Evolutionary conservation across 2,888 invertebrate genomes (phyloP).

Genomic region (Dexiosoma caninum): DNA sequence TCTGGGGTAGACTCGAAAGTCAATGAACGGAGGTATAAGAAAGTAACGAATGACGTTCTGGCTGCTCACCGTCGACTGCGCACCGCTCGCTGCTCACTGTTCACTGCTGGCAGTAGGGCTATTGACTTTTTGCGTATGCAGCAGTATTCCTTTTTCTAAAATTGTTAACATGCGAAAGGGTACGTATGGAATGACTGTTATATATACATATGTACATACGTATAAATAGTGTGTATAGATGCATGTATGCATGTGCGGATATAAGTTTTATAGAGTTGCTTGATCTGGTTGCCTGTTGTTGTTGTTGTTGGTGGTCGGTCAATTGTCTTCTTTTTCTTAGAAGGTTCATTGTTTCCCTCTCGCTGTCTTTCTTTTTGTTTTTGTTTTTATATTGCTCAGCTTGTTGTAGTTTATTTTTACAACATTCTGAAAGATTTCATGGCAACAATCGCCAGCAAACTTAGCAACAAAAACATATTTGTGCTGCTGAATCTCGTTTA

Average conservation of each 20-base stretch:
- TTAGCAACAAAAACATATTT: constrained; percentile 23
- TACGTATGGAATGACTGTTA: neutral
- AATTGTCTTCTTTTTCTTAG: constrained; percentile 47
- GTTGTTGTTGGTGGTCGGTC: constrained; percentile 40
- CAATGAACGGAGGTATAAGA: constrained; percentile 52
- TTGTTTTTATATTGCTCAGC: neutral
- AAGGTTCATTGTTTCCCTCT: constrained; percentile 53
- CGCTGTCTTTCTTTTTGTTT: neutral
- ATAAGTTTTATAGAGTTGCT: constrained; percentile 2
- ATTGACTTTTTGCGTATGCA: constrained; percentile 45
- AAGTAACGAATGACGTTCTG: constrained; percentile 35
- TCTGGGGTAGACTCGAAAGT: constrained; percentile 1
- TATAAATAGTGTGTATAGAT: neutral
- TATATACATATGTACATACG: neutral
- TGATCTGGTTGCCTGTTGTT: too few species aligned
- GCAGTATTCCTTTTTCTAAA: constrained; percentile 19
- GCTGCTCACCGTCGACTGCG: too few species aligned
- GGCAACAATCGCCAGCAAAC: neutral
- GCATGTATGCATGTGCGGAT: neutral
- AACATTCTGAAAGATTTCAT: constrained; percentile 30
- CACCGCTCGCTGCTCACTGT: neutral
- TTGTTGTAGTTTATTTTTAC: constrained; percentile 4
- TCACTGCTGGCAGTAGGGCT: constrained; percentile 23
- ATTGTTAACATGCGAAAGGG: neutral
- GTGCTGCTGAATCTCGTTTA: constrained; percentile 41